Evolutionary conservation across 2,797 vertebrate species (phyloP), one percentile per base, ranked within the genome.

Genomic region (Paratrypauchen microcephalus): DNA sequence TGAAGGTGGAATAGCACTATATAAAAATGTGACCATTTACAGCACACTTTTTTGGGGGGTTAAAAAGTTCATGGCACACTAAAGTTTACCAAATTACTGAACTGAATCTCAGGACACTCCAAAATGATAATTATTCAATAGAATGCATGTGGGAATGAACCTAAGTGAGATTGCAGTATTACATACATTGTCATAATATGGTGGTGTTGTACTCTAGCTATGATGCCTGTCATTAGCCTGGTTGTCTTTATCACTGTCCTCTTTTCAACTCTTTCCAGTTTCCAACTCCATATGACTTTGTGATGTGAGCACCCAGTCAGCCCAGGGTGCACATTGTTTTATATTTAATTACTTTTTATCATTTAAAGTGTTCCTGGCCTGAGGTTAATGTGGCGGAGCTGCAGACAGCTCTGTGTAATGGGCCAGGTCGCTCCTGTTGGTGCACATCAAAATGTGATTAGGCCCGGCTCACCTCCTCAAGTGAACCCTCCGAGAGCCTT

Each of bases 391-490:
- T 57, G 39, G 64, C 66, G 61, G 16, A 0, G 6, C 65, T 41
- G 19, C 64, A 73, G 28, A 68, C 62, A 41, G 21, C 26, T 76
- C 59, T 63, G 63, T 68, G 76, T 68, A 77, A 76, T 68, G 64
- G 68, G 61, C 59, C 63, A 5, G 18, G 63, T 56, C 3, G 1
- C 18, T 73, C 32, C n/a, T 50, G 55, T 58, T 70, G 60, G 56
- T 66, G 60, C 70, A 61, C 65, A 64, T 68, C 62, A 55, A 41
- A 72, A 71, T 68, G 47, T 48, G 39, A 66, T 66, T 69, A 69
- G 66, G 39, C 41, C n/a, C 47, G 19, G 65, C 65, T 71, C 58
- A 55, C 66, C 4, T 8, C 54, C 71, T 72, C 48, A 71, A 66
- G 23, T 73, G 65, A 55, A 66, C 7, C 59, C 47, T 47, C 63